Conservation (phyloP, 2,888 invertebrate genomes). For the Phrixothrix hirtus region DNA sequence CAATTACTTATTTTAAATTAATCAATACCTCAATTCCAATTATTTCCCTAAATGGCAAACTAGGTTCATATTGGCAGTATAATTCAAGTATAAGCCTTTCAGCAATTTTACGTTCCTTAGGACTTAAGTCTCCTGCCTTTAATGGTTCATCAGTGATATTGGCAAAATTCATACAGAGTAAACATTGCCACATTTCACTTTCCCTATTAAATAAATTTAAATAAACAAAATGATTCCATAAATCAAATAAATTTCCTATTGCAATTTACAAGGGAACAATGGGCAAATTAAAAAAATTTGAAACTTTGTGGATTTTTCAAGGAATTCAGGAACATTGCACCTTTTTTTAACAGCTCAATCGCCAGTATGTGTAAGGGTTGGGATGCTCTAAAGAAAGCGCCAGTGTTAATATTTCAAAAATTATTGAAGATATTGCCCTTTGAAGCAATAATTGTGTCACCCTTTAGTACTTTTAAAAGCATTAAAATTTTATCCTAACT, state of each 20-base stretch:
- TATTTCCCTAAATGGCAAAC: conserved; percentile 85
- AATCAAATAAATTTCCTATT: conserved; percentile 7
- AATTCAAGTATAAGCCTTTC: conserved; percentile 87
- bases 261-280: no score
- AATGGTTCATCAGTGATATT: conserved; percentile 61
- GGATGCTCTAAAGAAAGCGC: no score
- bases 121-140: conserved; percentile 60
- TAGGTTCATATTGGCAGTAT: conserved; percentile 89
- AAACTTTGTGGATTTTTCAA: no score
- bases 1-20: conserved; percentile 18
- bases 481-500: no score
- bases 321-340: no score
- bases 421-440: no score
- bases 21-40: conserved; percentile 72
- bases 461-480: no score
- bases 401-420: no score
- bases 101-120: conserved; percentile 70
- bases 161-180: conserved; percentile 83
- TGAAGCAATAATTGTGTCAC: no score
- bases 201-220: conserved; percentile 60
- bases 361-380: no score
- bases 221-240: conserved; percentile 2
- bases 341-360: no score
- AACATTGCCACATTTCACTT: conserved; percentile 90
- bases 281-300: no score